A percentile compares a stretch with the other conserved stretches of the same genome.
These are phyloP conservation scores for Willowsia nigromaculata DNA, from an alignment of 2,888 invertebrate species.

Conservation along the genomic window DNA sequence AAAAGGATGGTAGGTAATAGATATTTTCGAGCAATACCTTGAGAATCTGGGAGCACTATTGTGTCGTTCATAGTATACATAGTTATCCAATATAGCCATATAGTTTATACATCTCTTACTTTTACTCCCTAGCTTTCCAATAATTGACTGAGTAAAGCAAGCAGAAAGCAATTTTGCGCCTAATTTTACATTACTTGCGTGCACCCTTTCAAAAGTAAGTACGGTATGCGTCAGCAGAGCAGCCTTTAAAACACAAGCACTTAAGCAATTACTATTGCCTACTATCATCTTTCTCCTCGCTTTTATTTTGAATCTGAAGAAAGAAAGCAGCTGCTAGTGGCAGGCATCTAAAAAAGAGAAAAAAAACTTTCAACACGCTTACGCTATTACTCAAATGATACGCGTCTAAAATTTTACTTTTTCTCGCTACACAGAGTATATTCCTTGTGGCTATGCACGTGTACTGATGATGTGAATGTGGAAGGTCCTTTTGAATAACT, in stretches of 20 bases:
- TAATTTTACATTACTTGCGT: not conserved
- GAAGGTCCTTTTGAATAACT: not conserved
- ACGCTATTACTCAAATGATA: conserved; percentile 3
- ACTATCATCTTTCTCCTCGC: not conserved
- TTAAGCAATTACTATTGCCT: conserved; percentile 42
- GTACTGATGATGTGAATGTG: not conserved
- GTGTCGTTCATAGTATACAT: too few relatives aligned
- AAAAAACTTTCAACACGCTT: not conserved
- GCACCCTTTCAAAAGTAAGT: not conserved
- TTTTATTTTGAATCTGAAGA: not conserved
- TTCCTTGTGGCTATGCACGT: not conserved
- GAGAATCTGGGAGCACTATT: not conserved
- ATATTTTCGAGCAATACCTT: not conserved
- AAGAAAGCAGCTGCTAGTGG: conserved; percentile 48
- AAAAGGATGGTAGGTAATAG: conserved; percentile 27
- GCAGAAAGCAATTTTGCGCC: not conserved
- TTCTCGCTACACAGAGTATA: not conserved
- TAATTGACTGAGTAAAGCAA: not conserved
- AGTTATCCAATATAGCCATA: too few relatives aligned
- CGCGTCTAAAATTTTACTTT: not conserved
- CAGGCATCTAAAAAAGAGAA: not conserved
- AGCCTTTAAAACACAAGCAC: conserved; percentile 39
- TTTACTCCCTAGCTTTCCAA: not conserved
- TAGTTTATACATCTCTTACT: not conserved
- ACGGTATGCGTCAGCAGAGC: not conserved